Evolutionary conservation across 2,113 vertebrate species (phyloP), one percentile per base, ranked within the genome.

Genomic region (Nipponia nippon): DNA sequence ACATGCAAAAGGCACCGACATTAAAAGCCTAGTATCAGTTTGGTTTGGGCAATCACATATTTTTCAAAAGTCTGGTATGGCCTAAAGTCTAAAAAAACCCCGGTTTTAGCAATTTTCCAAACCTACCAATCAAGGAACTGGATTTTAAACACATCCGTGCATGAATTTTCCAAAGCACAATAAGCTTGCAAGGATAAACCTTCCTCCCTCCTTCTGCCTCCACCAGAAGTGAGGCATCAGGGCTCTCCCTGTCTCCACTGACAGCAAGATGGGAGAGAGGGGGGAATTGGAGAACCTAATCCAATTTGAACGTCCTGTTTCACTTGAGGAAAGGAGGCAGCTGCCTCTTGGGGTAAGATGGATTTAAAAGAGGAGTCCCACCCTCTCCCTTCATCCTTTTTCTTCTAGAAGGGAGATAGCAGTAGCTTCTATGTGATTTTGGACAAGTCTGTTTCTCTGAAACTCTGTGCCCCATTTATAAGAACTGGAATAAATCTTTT

Each of bases 221-320:
- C 22, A 72, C 16, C 12, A 94, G 30, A 27, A 87, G 17, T 0
- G 2, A 75, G 23, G 66, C n/a, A 29, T 6, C 2, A 0, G 36
- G 29, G n/a, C 32, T 67, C 56, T 55, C 32, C n/a, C 16, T 2
- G 3, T 42, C 36, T 50, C 22, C 38, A 50, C 6, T 23, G 50
- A 62, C 25, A 58, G 30, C 30, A 56, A 69, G 26, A 25, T 19
- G 22, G 47, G 20, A 38, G 11, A n/a, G 53, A 56, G 58, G 10
- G 6, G 15, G 32, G 16, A 80, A 46, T 0, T n/a, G 27, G 16
- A 58, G 32, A 92, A 58, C 49, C 19, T 61, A 72, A 72, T 72
- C 32, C n/a, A 19, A 50, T 59, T 30, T 63, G 36, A 78, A 55
- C 1, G 0, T 47, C 25, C 18, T 42, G 38, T 44, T 90, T 66